Conservation (phyloP, 2,888 invertebrate genomes). For the Lasioglossum leucozonium region DNA sequence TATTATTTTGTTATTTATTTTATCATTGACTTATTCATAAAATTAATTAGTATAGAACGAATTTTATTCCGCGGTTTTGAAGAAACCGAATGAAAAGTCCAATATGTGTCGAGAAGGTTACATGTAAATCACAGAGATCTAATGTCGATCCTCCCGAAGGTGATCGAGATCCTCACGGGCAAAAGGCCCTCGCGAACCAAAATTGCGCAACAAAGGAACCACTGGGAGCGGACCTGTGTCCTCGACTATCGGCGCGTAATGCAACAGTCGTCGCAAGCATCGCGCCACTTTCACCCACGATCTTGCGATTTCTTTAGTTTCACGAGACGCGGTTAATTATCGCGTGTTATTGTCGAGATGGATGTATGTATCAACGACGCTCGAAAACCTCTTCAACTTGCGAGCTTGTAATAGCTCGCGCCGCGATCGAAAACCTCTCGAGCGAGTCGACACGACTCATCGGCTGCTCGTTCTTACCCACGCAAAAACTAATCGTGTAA, state of each 20-base stretch:
- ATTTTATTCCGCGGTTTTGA: too few relatives aligned
- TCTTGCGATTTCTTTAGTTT: slow-evolving; percentile 51
- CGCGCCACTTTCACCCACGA: slow-evolving; percentile 54
- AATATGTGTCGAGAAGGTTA: too few relatives aligned
- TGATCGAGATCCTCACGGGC: slow-evolving; percentile 21
- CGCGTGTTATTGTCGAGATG: background rate
- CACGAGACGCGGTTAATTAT: slow-evolving; percentile 48
- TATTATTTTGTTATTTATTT: too few relatives aligned
- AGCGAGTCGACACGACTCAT: background rate
- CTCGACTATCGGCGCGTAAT: slow-evolving; percentile 27
- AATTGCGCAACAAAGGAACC: slow-evolving; percentile 46
- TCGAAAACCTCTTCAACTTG: background rate
- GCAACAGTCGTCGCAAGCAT: slow-evolving; percentile 41
- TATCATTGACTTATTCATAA: too few relatives aligned
- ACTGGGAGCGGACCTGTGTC: slow-evolving; percentile 36
- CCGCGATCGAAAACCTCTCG: background rate
- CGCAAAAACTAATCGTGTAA: background rate
- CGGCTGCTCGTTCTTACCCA: background rate
- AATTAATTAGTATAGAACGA: too few relatives aligned
- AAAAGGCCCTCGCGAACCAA: background rate
- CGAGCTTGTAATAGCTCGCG: background rate
- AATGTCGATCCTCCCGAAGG: slow-evolving; percentile 11
- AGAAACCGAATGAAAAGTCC: too few relatives aligned
- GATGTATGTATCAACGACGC: background rate
- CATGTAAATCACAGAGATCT: background rate